Evolutionary conservation across 37 sponge, comb jelly and placozoan species (phyloP).

Genomic region (Hexactinellida sp.): DNA sequence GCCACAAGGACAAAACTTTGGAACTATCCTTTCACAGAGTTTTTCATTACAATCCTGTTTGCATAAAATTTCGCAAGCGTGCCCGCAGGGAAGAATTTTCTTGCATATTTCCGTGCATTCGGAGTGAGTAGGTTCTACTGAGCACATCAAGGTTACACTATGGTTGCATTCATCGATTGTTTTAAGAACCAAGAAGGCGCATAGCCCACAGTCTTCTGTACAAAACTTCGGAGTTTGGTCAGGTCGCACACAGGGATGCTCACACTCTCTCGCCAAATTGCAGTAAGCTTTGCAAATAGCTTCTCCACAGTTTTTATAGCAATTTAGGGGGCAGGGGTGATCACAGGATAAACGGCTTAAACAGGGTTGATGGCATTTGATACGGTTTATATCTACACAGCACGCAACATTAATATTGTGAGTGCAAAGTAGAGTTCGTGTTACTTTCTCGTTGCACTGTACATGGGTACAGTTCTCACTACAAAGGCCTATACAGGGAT

Average conservation of each 20-base stretch:
- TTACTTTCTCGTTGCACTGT: slow-evolving; percentile 24
- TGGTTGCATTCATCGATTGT: neutral
- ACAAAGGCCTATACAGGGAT: slow-evolving; percentile 78
- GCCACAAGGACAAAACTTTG: neutral
- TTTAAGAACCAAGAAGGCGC: neutral
- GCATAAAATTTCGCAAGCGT: neutral
- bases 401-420: neutral
- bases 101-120: neutral
- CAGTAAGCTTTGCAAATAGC: neutral
- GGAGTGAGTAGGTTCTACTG: neutral
- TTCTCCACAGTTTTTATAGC: neutral
- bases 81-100: neutral
- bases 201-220: neutral
- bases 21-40: neutral
- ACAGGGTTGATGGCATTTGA: neutral
- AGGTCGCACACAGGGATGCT: neutral
- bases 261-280: neutral
- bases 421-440: neutral
- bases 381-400: neutral
- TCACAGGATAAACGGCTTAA: neutral
- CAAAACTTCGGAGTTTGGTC: neutral
- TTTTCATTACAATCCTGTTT: neutral
- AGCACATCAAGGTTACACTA: neutral
- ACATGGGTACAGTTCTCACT: slow-evolving; percentile 52
- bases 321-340: neutral